Percentiles rank a stretch among this genome's conserved stretches.
phyloP scores from a whole-genome alignment of 2,113 vertebrate genomes.

The Phylloscopus trochilus region DNA sequence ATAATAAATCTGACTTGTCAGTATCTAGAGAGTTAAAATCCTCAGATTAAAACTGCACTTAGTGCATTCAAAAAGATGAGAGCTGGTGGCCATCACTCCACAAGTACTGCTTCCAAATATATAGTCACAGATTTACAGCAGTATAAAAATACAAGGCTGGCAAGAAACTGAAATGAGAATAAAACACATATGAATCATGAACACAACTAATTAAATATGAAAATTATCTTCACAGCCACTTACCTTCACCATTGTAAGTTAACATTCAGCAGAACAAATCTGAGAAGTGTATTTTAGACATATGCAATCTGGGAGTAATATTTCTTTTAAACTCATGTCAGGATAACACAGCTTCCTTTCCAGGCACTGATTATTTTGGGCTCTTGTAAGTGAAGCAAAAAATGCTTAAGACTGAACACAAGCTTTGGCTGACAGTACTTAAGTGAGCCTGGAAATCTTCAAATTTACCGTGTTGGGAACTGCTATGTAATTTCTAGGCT shows the following conservation, averaged over 20 bases:
- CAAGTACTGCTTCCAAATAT: neutral
- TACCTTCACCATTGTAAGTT: constrained; percentile 1
- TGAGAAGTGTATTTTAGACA: neutral
- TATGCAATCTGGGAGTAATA: constrained; percentile 6
- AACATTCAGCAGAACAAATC: constrained; percentile 27
- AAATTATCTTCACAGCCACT: constrained; percentile 32
- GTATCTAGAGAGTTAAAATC: neutral
- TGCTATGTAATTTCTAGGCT: neutral
- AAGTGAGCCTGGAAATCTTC: constrained; percentile 45
- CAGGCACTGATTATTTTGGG: constrained; percentile 15
- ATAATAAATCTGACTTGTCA: neutral
- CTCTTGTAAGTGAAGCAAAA: constrained; percentile 15
- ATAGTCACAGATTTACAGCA: neutral
- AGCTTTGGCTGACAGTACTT: constrained; percentile 28
- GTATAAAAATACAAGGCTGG: neutral
- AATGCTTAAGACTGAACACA: constrained; percentile 44
- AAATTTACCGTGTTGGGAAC: neutral
- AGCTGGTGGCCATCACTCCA: neutral
- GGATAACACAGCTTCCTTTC: constrained; percentile 22
- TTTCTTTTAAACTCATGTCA: neutral
- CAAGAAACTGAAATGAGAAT: constrained; percentile 3
- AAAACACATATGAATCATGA: neutral
- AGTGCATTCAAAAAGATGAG: neutral
- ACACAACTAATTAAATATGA: constrained; percentile 15
- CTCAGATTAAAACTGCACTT: neutral